Percentiles rank a stretch among this genome's conserved stretches.
phyloP scores from a whole-genome alignment of 2,113 vertebrate genomes.

The Bubo bubo region DNA sequence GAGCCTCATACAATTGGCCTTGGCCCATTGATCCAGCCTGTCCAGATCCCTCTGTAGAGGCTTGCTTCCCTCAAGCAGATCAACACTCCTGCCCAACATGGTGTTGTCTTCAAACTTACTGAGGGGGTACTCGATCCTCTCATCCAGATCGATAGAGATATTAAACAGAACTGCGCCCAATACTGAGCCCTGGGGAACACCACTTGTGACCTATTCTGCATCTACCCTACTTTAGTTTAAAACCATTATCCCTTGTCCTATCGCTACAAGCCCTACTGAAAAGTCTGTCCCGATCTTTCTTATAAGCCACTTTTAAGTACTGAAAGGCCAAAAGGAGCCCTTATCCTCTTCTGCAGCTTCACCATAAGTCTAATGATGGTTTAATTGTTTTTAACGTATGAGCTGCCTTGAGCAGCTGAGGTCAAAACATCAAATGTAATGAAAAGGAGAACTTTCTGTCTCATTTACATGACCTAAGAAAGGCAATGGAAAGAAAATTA shows the following conservation, averaged over 20 bases:
- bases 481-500: slow-evolving; percentile 44
- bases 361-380: not conserved
- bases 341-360: not conserved
- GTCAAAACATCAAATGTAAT: slow-evolving; percentile 10
- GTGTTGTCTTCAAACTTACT: no score
- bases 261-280: not conserved
- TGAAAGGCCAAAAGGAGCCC: not conserved
- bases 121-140: no score
- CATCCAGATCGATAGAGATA: no score
- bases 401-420: not conserved
- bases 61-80: no score
- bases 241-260: not conserved
- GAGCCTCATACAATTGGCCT: no score
- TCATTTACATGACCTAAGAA: slow-evolving; percentile 56
- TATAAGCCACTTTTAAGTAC: not conserved
- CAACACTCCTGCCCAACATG: no score
- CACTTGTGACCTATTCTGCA: not conserved
- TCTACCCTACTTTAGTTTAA: not conserved
- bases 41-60: no score
- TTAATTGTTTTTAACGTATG: not conserved
- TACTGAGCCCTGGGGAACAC: no score
- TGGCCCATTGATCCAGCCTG: no score
- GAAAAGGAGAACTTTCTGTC: not conserved
- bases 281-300: not conserved
- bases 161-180: no score